phyloP scores from a whole-genome alignment of 2,888 invertebrate species.

The Hybos culiciformis region DNA sequence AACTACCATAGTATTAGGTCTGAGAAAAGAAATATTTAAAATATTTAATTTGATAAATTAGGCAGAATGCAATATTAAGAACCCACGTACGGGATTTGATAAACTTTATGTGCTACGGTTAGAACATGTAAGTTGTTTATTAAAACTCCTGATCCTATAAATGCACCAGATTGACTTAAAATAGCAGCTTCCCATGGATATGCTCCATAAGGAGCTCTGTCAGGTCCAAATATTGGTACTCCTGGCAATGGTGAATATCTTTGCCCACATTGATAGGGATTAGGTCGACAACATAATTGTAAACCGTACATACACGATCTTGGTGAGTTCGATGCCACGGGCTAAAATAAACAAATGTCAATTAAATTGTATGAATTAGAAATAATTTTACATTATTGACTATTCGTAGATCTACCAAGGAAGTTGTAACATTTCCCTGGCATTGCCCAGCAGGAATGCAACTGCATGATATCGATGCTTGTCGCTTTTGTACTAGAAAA shows the following conservation, averaged over 20 bases:
- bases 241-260: constrained; percentile 29
- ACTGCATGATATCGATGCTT: too few relatives aligned
- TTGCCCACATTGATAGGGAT: constrained; percentile 30
- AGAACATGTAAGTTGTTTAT: constrained; percentile 52
- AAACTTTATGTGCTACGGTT: constrained; percentile 60
- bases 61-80: neutral
- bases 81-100: constrained; percentile 42
- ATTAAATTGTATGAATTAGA: too few relatives aligned
- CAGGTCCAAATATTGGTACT: constrained; percentile 32
- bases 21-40: constrained; percentile 10
- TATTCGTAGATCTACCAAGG: too few relatives aligned
- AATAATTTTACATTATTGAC: too few relatives aligned
- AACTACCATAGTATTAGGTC: constrained; percentile 41
- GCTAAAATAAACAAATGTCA: too few relatives aligned
- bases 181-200: constrained; percentile 62
- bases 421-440: too few relatives aligned
- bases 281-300: constrained; percentile 26
- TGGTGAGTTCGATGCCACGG: too few relatives aligned
- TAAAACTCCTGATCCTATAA: constrained; percentile 58
- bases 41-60: neutral
- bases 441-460: too few relatives aligned
- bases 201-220: constrained; percentile 51
- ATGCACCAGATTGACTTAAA: constrained; percentile 41
- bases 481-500: too few relatives aligned
- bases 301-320: constrained; percentile 23